These are phyloP conservation scores for Melopsittacus undulatus DNA, from an alignment of 2,797 vertebrate genomes.

Conservation along the genomic window DNA sequence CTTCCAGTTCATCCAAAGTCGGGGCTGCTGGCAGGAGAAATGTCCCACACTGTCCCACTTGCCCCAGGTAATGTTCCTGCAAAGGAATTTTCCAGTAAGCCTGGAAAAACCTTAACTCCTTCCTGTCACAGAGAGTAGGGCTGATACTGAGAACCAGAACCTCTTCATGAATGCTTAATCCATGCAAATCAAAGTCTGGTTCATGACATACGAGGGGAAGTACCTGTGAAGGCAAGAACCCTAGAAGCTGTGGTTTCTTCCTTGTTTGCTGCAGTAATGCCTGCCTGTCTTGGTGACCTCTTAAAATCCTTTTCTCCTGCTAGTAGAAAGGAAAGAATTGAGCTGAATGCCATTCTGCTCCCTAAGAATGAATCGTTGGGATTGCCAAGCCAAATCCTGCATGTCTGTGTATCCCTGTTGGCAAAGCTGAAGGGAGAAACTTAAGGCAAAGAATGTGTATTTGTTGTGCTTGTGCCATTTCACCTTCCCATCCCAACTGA, in stretches of 20 bases:
- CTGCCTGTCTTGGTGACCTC: not conserved
- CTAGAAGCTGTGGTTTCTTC: not conserved
- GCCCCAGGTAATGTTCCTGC: constrained; percentile 73
- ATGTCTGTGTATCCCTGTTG: not conserved
- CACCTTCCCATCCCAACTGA: not conserved
- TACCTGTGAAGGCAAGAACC: not conserved
- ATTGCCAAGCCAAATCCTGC: not conserved
- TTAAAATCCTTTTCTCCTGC: not conserved
- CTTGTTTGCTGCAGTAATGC: not conserved
- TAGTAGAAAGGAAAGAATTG: not conserved
- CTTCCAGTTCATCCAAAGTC: constrained; percentile 74
- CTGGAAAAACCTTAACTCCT: not conserved
- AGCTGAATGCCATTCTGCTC: not conserved
- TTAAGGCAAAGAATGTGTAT: not conserved
- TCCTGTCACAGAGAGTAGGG: not conserved
- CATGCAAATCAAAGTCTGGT: not conserved
- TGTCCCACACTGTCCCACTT: constrained; percentile 70
- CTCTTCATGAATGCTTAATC: not conserved
- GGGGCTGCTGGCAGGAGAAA: constrained; percentile 68
- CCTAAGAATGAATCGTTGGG: not conserved
- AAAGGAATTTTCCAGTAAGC: not conserved
- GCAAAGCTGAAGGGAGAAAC: not conserved
- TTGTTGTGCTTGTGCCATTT: not conserved
- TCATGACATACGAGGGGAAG: not conserved
- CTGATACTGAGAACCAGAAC: not conserved